These are phyloP conservation scores for Marmota flaviventris DNA, from an alignment of 2,113 vertebrate species.

Conservation along the genomic window DNA sequence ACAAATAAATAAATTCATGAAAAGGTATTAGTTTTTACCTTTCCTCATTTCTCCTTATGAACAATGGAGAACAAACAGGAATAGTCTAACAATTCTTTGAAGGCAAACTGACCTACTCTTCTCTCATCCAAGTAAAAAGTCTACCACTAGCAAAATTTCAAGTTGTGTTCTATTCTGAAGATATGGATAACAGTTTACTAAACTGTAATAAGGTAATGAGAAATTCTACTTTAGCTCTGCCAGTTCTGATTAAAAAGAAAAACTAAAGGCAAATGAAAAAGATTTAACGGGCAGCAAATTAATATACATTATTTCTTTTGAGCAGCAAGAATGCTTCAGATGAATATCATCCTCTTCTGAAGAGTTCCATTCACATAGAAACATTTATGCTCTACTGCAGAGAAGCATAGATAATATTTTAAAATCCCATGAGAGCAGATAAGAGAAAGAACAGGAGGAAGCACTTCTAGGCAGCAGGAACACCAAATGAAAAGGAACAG, in stretches of 20 bases:
- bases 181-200: not conserved
- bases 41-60: not conserved
- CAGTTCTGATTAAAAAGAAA: constrained; percentile 53
- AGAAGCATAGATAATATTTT: not conserved
- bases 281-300: not conserved
- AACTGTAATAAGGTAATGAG: not conserved
- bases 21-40: not conserved
- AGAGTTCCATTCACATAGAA: not conserved
- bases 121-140: not conserved
- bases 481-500: not conserved
- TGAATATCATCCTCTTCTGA: not conserved
- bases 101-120: not conserved
- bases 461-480: not conserved
- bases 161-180: not conserved
- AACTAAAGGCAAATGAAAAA: constrained; percentile 40
- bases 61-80: constrained; percentile 4
- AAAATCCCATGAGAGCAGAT: not conserved
- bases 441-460: not conserved
- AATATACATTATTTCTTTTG: not conserved
- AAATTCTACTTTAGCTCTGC: constrained; percentile 19
- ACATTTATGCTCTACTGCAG: not conserved
- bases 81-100: not conserved
- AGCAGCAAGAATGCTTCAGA: not conserved
- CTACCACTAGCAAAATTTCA: not conserved
- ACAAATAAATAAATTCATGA: not conserved